phyloP scores from a whole-genome alignment of 2,888 invertebrate genomes.

The Spilarctia lutea region DNA sequence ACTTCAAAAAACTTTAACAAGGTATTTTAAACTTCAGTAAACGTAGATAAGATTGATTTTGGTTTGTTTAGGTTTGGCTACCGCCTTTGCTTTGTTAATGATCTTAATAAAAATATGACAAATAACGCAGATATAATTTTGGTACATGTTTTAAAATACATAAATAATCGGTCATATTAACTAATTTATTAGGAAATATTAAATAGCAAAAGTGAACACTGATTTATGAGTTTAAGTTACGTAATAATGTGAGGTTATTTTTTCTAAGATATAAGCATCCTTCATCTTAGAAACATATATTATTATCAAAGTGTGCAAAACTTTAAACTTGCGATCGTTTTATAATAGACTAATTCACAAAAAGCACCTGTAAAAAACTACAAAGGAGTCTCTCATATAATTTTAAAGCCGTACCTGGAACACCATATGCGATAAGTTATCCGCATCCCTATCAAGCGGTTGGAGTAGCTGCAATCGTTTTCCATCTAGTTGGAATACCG shows the following conservation, averaged over 20 bases:
- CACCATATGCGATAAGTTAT: constrained; percentile 94
- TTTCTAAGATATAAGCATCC: background rate
- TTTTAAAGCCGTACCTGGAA: constrained; percentile 89
- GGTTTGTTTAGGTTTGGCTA: constrained; percentile 6
- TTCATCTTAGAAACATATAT: background rate
- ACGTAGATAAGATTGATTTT: constrained; percentile 9
- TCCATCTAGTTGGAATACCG: constrained; percentile 93
- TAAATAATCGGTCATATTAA: constrained; percentile 34
- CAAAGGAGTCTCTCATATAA: background rate
- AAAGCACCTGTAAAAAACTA: background rate
- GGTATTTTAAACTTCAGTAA: constrained; percentile 11
- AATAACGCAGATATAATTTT: constrained; percentile 44
- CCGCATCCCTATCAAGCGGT: constrained; percentile 94
- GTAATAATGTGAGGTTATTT: background rate
- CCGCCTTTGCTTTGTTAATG: constrained; percentile 25
- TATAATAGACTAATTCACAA: background rate
- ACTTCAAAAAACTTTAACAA: constrained; percentile 2
- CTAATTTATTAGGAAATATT: constrained; percentile 26
- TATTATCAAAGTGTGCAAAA: background rate
- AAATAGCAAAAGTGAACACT: constrained; percentile 34
- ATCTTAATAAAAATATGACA: constrained; percentile 47
- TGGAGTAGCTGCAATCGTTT: constrained; percentile 92
- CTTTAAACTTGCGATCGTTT: too few relatives aligned
- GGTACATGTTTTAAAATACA: constrained; percentile 39
- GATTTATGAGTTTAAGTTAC: constrained; percentile 8